A percentile compares a stretch with the other conserved stretches of the same genome.
These are phyloP conservation scores for Typhlichthys eigenmanni DNA, from an alignment of 2,797 vertebrate species.

Conservation along the genomic window DNA sequence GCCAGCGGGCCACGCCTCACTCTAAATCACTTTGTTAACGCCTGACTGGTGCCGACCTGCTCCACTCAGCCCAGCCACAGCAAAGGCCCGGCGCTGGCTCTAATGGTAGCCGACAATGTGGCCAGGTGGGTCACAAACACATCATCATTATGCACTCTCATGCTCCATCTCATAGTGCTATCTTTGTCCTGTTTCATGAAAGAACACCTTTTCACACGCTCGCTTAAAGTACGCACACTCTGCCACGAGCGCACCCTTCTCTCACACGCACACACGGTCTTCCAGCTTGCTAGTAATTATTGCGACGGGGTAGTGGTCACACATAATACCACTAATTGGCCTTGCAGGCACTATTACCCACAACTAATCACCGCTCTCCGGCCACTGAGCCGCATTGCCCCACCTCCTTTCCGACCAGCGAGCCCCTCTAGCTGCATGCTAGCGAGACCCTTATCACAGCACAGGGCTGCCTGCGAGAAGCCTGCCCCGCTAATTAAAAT, in stretches of 20 bases:
- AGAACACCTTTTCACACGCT: constrained; percentile 10
- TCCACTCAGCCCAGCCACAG: constrained; percentile 42
- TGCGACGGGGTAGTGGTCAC: constrained; percentile 66
- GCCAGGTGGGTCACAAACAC: constrained; percentile 5
- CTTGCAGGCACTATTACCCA: constrained; percentile 72
- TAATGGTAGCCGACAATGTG: constrained; percentile 67
- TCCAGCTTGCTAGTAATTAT: constrained; percentile 65
- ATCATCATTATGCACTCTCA: neutral
- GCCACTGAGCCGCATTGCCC: constrained; percentile 46
- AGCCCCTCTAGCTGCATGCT: constrained; percentile 31
- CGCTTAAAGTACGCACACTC: neutral
- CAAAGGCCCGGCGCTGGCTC: constrained; percentile 43
- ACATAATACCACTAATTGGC: constrained; percentile 72
- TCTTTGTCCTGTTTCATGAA: constrained; percentile 6
- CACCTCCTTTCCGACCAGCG: constrained; percentile 61
- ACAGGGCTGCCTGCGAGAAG: constrained; percentile 49
- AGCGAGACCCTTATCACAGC: constrained; percentile 56
- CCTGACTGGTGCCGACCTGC: constrained; percentile 60
- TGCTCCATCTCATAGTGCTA: neutral
- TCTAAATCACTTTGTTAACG: constrained; percentile 52
- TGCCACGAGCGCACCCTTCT: constrained; percentile 18
- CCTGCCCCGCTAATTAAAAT: constrained; percentile 60
- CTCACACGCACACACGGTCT: constrained; percentile 29
- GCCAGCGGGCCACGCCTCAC: constrained; percentile 31
- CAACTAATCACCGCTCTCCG: constrained; percentile 71